Evolutionary conservation across 2,113 vertebrate genomes (phyloP), one percentile per base, ranked within the genome.

Genomic region (Solea solea): DNA sequence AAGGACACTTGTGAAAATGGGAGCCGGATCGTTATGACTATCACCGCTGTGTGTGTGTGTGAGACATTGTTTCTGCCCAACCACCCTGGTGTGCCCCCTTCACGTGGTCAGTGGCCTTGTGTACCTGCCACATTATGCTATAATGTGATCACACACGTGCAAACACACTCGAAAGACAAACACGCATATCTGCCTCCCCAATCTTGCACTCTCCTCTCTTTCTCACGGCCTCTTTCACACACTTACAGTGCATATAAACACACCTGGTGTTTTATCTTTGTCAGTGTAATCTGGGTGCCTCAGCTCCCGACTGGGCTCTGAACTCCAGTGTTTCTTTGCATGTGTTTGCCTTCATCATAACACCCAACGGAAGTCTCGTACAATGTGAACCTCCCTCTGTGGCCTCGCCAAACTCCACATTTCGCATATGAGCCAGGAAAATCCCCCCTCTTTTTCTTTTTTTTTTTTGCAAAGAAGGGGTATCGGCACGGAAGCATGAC

Each of bases 191-290:
- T 68, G 34, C 61, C 61, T 76, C 51, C 55, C 58, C 25, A 55
- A 53, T 79, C 76, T 85, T 86, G 53, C 51, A 53, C 74, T 48
- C 50, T 61, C 46, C 28, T 79, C 50, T 54, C 42, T 74, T 78
- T 63, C 77, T 85, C 72, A 69, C 74, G 39, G 66, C 58, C 56
- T 77, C 65, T 81, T 69, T 74, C 80, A 61, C 55, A 81, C 49
- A 76, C 66, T 71, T 72, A 69, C 61, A 56, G 48, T 74, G 64
- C 70, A 74, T 40, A 67, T 64, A 58, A 42, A 76, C 67, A 82
- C 89, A 89, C 82, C 86, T 89, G 87, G 79, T 69, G 54, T 82
- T 90, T 84, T 72, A 74, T 88, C 89, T 81, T 79, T 83, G 78
- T 90, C 85, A 88, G 86, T 81, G 85, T 65, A 86, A 85, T 88